Evolutionary conservation across 2,797 vertebrate genomes (phyloP).

Genomic region (Onychomys leucogaster): DNA sequence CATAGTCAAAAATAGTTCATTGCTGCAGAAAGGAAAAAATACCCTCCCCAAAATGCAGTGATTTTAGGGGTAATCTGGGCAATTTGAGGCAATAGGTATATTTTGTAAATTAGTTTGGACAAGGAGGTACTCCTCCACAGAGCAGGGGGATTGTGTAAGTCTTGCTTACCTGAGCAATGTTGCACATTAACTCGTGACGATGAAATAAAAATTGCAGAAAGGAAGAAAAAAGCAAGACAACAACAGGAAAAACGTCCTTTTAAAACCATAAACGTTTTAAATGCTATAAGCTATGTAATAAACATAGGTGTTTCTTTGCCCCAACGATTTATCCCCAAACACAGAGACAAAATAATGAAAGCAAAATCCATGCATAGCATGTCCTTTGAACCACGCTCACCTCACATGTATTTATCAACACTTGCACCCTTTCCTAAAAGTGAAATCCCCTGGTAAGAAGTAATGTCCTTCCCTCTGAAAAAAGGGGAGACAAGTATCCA

Average conservation of each 20-base stretch:
- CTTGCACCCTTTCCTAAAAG: conserved; percentile 44
- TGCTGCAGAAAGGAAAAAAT: not conserved
- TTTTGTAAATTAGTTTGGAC: not conserved
- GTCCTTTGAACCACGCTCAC: not conserved
- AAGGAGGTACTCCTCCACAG: not conserved
- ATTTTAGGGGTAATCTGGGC: conserved; percentile 25
- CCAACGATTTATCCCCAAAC: conserved; percentile 50
- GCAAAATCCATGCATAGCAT: conserved; percentile 1
- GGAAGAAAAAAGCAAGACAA: not conserved
- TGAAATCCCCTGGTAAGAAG: conserved; percentile 44
- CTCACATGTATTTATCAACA: not conserved
- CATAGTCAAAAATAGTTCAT: not conserved
- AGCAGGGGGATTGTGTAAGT: not conserved
- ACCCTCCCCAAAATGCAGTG: not conserved
- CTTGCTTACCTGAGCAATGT: not conserved
- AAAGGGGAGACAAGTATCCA: conserved; percentile 83
- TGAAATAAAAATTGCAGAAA: not conserved
- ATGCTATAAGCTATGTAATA: conserved; percentile 18
- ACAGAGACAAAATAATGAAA: conserved; percentile 38
- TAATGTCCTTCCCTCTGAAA: not conserved
- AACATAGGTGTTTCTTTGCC: not conserved
- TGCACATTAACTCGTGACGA: not conserved
- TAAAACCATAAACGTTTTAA: conserved; percentile 6
- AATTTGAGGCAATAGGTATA: not conserved
- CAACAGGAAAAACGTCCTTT: not conserved